phyloP scores from a whole-genome alignment of 2,797 vertebrate species.

The Valencia hispanica region DNA sequence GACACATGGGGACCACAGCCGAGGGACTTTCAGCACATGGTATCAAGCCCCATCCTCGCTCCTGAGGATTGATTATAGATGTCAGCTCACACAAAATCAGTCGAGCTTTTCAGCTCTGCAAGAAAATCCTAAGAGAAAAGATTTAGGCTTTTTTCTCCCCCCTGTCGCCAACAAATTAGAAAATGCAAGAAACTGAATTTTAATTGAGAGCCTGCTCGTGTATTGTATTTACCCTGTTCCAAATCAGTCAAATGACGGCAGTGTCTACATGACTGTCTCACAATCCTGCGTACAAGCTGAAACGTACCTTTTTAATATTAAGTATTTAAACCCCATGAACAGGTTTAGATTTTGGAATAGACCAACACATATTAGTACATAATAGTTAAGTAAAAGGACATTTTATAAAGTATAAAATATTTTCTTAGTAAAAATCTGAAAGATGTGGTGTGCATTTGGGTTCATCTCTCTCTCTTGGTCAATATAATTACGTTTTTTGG shows the following conservation, averaged over 20 bases:
- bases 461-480: not conserved
- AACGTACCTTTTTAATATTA: not conserved
- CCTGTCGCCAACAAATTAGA: conserved; percentile 20
- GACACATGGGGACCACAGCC: conserved; percentile 34
- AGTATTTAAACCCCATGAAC: not conserved
- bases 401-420: not conserved
- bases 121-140: conserved; percentile 31
- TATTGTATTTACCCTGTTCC: conserved; percentile 42
- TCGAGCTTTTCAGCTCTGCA: conserved; percentile 29
- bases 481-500: not conserved
- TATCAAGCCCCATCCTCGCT: conserved; percentile 46
- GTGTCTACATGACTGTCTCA: conserved; percentile 31
- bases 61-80: conserved; percentile 59
- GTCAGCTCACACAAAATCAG: conserved; percentile 47
- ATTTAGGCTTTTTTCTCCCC: conserved; percentile 13
- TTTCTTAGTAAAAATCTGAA: no score
- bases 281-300: conserved; percentile 43
- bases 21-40: conserved; percentile 31
- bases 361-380: not conserved
- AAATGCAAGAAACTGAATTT: conserved; percentile 53
- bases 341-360: not conserved
- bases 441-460: not conserved
- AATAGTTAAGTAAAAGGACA: not conserved
- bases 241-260: conserved; percentile 39
- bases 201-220: conserved; percentile 49